Evolutionary conservation across 2,888 invertebrate genomes (phyloP), one percentile per base, ranked within the genome.

Genomic region (Limnephilus marmoratus): DNA sequence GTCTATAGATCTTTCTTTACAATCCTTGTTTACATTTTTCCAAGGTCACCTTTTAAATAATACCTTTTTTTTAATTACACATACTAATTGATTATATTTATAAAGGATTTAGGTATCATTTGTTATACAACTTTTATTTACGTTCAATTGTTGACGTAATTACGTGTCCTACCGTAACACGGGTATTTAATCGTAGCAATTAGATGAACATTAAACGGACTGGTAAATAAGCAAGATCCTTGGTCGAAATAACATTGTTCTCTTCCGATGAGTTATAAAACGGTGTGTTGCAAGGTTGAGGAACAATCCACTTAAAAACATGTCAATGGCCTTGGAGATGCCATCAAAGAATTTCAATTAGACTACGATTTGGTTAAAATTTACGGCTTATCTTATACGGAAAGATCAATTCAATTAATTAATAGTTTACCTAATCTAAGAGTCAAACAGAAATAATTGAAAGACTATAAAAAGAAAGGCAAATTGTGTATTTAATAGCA

Each of bases 251-350:
- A 83, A 83, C 83, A 49, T 86, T 45, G 45, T 86, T 86, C 29
- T n/a, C 45, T 86, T 86, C 86, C 86, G 45, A 49, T 29, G 45
- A 15, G n/a, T 45, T 41, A n/a, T 24, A 41, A 45, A 41, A 24
- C 12, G 15, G 13, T 29, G 31, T 68, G 68, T 29, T 80, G 49
- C 88, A 88, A 80, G 88, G 88, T 53, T 53, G 68, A 31, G 31
- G 31, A 68, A 80, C 86, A 86, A 86, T 49, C n/a, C 86, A 86
- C 86, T 86, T 34, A 86, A 31, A 41, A 83, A 83, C 1, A 83
- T 15, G 37, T 41, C 11, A 83, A 34, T 37, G 83, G 34, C 83
- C 83, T 83, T 83, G 37, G 83, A 83, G 24, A 34, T 37, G n/a
- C 83, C 68, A 24, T 68, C 11, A 24, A 68, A 68, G 68, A 68